Conservation (phyloP, 2,797 vertebrate genomes). For the Loris lydekkerianus region DNA sequence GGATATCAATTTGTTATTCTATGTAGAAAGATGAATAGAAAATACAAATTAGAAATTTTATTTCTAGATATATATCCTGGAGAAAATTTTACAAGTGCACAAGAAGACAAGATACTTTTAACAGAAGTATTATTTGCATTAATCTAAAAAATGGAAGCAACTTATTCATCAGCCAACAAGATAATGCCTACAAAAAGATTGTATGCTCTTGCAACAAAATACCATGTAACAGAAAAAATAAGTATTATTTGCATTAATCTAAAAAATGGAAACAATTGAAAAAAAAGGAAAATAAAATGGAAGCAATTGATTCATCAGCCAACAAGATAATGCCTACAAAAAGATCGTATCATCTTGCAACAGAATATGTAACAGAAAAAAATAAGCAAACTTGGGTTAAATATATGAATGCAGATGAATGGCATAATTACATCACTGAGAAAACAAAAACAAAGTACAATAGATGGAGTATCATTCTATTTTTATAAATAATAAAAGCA, state of each 20-base stretch:
- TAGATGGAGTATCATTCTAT: not conserved
- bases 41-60: not conserved
- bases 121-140: not conserved
- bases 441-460: not conserved
- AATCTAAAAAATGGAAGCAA: conserved; percentile 7
- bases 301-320: not conserved
- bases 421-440: not conserved
- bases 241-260: too few relatives aligned
- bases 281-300: not conserved
- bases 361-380: not conserved
- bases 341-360: not conserved
- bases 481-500: conserved; percentile 39
- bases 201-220: not conserved
- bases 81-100: not conserved
- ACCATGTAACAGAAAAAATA: not conserved
- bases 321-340: not conserved
- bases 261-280: too few relatives aligned
- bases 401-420: not conserved
- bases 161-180: not conserved
- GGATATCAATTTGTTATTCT: not conserved
- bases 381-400: not conserved
- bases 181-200: not conserved
- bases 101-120: not conserved
- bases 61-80: not conserved
- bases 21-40: not conserved